These are phyloP conservation scores for Acanthopleura granulata DNA, from an alignment of 2,888 invertebrate species.

Conservation along the genomic window DNA sequence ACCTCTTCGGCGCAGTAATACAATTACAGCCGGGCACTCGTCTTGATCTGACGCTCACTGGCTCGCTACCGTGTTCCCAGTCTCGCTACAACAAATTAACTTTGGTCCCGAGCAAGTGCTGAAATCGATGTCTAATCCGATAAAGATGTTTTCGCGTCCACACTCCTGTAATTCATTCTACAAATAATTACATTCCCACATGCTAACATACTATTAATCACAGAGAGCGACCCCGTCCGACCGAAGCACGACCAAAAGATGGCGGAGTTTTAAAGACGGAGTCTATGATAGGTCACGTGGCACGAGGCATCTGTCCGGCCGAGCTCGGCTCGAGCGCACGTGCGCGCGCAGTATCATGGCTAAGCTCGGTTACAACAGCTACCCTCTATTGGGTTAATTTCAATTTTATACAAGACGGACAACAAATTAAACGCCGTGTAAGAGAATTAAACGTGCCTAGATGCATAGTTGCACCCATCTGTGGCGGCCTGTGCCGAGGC, in stretches of 20 bases:
- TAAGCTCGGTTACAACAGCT: background rate
- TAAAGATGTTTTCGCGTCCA: conserved; percentile 18
- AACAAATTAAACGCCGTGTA: conserved; percentile 6
- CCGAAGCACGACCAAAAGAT: background rate
- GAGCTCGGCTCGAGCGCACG: background rate
- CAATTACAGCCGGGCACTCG: conserved; percentile 11
- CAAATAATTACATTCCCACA: conserved; percentile 20
- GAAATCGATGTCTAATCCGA: conserved; percentile 16
- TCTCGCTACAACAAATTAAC: conserved; percentile 9
- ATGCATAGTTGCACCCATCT: background rate
- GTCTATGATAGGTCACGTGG: background rate
- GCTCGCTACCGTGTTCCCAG: background rate
- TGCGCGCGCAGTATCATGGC: conserved; percentile 4
- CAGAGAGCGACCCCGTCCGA: background rate
- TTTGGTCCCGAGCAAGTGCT: conserved; percentile 4
- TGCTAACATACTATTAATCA: conserved; percentile 19
- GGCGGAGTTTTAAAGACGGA: background rate
- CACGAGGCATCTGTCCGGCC: conserved; percentile 3
- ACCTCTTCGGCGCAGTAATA: conserved; percentile 11
- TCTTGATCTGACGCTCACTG: conserved; percentile 5
- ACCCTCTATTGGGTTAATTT: background rate
- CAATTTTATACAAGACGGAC: conserved; percentile 15
- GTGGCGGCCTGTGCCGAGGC: too few relatives aligned
- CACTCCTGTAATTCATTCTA: conserved; percentile 16
- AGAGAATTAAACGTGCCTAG: background rate